These are phyloP conservation scores for Amia ocellicauda DNA, from an alignment of 2,113 vertebrate genomes.

Conservation along the genomic window DNA sequence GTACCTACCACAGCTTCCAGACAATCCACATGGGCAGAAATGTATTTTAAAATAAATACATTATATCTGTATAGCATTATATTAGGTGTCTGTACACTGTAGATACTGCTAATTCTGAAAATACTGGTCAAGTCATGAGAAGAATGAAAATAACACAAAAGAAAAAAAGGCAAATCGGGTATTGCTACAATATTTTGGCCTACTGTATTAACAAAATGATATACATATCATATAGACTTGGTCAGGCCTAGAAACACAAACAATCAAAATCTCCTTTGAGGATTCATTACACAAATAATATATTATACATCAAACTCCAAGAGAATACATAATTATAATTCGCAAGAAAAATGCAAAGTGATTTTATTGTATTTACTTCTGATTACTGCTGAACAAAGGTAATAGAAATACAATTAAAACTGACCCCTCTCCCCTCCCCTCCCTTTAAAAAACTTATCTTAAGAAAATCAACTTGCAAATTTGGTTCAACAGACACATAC, in stretches of 20 bases:
- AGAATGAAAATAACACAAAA: too few relatives aligned
- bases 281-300: conserved; percentile 71
- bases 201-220: conserved; percentile 64
- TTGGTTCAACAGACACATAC: conserved; percentile 68
- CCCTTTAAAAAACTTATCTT: conserved; percentile 69
- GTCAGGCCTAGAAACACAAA: conserved; percentile 72
- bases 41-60: too few relatives aligned
- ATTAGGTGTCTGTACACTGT: too few relatives aligned
- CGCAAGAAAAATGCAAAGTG: conserved; percentile 76
- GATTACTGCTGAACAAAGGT: conserved; percentile 81
- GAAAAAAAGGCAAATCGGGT: conserved; percentile 36
- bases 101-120: too few relatives aligned
- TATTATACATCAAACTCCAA: conserved; percentile 67
- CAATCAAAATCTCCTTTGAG: conserved; percentile 71
- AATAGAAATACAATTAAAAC: conserved; percentile 61
- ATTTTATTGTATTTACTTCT: conserved; percentile 60
- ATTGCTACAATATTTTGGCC: conserved; percentile 50
- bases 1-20: too few relatives aligned
- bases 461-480: conserved; percentile 67
- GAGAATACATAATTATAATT: conserved; percentile 76
- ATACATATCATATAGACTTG: conserved; percentile 72
- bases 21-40: too few relatives aligned
- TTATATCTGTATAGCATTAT: too few relatives aligned
- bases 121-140: too few relatives aligned
- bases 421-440: conserved; percentile 56